Evolutionary conservation across 2,888 invertebrate genomes (phyloP).

Genomic region (Temnothorax unifasciatus): DNA sequence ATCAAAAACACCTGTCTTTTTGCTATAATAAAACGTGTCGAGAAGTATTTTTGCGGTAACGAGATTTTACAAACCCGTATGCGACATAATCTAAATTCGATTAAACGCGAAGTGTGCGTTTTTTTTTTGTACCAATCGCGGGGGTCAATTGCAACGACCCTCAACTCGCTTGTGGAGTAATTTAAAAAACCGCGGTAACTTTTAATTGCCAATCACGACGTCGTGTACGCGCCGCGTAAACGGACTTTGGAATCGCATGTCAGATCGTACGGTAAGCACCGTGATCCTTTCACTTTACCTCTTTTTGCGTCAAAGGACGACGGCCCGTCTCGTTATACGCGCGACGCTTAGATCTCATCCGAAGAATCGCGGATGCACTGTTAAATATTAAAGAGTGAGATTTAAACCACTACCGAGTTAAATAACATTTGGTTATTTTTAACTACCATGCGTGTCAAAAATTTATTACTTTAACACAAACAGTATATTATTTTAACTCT

Average conservation of each 20-base stretch:
- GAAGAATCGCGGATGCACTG: not conserved
- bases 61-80: not conserved
- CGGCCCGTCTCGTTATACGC: not conserved
- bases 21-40: not conserved
- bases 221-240: not conserved
- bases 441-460: too few relatives aligned
- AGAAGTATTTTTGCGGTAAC: not conserved
- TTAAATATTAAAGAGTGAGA: too few relatives aligned
- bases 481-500: too few relatives aligned
- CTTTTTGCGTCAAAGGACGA: constrained; percentile 51
- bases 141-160: not conserved
- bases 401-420: too few relatives aligned
- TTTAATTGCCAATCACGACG: constrained; percentile 9
- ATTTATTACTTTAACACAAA: too few relatives aligned
- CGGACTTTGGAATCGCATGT: constrained; percentile 55
- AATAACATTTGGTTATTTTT: too few relatives aligned
- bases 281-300: constrained; percentile 74
- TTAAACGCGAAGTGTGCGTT: not conserved
- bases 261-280: constrained; percentile 62
- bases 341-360: not conserved
- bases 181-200: not conserved
- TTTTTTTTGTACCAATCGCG: not conserved
- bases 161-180: not conserved
- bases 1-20: not conserved
- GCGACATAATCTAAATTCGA: not conserved